A percentile compares a stretch with the other conserved stretches of the same genome.
These are phyloP conservation scores for Anastrepha obliqua DNA, from an alignment of 1,140 invertebrate species.

Conservation along the genomic window DNA sequence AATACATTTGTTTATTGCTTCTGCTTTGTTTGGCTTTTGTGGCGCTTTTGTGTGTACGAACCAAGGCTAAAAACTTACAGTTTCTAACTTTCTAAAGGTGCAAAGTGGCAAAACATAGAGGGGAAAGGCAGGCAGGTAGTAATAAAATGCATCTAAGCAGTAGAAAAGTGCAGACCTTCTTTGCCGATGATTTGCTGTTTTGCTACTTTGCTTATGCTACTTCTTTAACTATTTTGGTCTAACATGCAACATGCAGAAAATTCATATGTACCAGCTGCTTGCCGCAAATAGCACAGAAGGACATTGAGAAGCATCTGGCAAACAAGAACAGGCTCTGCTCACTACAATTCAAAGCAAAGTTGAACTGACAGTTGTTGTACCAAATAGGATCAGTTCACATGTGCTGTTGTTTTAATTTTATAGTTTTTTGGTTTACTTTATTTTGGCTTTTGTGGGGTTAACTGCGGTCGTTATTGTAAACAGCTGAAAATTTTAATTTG, in stretches of 20 bases:
- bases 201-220: neutral
- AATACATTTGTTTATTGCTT: slow-evolving; percentile 25
- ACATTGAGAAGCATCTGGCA: neutral
- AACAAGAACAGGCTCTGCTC: neutral
- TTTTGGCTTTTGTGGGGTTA: neutral
- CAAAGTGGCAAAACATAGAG: slow-evolving; percentile 11
- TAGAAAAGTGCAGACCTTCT: neutral
- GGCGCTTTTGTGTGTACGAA: neutral
- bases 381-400: neutral
- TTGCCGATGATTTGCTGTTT: neutral
- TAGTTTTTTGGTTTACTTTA: neutral
- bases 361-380: neutral
- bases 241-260: neutral
- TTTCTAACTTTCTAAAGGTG: slow-evolving; percentile 18
- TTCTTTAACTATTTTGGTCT: neutral
- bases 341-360: neutral
- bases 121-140: neutral
- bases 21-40: slow-evolving; percentile 27
- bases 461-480: too few species aligned
- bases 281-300: neutral
- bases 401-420: neutral
- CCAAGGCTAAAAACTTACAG: neutral
- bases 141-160: slow-evolving; percentile 3
- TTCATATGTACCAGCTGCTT: neutral
- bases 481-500: too few species aligned